Percentiles rank a stretch among this genome's conserved stretches.
Evolutionary conservation across 2,888 invertebrate species (phyloP).

Genomic region (Nephrotoma guestfalica): DNA sequence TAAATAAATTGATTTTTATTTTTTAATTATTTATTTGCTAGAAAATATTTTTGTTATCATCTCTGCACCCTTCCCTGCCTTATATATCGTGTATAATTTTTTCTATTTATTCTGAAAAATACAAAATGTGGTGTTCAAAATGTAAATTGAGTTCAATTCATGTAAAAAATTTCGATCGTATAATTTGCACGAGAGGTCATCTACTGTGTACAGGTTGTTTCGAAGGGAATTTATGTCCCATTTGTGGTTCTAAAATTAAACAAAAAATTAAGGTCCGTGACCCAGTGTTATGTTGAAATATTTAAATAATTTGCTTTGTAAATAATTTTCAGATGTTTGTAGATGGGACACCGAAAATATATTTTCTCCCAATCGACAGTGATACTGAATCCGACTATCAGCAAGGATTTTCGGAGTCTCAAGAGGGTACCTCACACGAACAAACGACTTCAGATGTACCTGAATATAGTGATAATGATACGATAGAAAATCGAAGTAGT

Average conservation of each 20-base stretch:
- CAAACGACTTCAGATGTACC: background rate
- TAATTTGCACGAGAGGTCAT: conserved; percentile 10
- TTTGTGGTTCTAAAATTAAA: background rate
- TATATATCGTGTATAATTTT: background rate
- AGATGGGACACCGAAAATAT: background rate
- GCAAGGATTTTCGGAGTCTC: background rate
- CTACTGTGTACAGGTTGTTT: conserved; percentile 5
- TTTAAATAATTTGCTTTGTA: background rate
- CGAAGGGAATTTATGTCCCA: background rate
- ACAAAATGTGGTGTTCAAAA: conserved; percentile 11
- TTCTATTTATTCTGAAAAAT: background rate
- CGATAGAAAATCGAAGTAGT: background rate
- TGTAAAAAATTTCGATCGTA: conserved; percentile 11
- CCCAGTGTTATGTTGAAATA: background rate
- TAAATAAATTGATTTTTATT: background rate
- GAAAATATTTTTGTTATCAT: background rate
- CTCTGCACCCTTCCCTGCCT: background rate
- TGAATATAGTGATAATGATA: background rate
- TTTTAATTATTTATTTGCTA: background rate
- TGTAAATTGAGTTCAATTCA: conserved; percentile 11
- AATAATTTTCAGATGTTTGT: background rate
- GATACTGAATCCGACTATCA: background rate
- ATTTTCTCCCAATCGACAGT: background rate
- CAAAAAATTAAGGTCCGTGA: background rate
- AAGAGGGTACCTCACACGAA: background rate